Evolutionary conservation across 2,888 invertebrate genomes (phyloP).

Genomic region (Habroteleia sp.): DNA sequence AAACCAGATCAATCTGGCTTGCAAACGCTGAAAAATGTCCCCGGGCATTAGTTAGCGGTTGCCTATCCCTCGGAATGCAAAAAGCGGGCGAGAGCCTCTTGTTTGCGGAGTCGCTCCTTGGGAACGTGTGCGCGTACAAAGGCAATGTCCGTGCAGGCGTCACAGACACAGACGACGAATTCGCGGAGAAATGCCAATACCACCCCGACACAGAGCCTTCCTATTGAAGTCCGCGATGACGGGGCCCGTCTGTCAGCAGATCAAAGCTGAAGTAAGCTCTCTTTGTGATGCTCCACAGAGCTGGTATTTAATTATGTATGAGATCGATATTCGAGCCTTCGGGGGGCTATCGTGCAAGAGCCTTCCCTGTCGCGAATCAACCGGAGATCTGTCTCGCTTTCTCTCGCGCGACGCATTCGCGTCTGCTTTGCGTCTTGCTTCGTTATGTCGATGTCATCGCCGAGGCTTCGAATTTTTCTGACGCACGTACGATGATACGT

Average conservation of each 20-base stretch:
- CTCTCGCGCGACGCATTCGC: constrained; percentile 25
- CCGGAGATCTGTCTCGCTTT: constrained; percentile 25
- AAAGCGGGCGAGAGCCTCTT: constrained; percentile 38
- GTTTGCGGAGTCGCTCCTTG: constrained; percentile 41
- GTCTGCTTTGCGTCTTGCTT: constrained; percentile 52
- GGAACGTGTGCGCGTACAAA: constrained; percentile 28
- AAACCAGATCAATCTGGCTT: background rate
- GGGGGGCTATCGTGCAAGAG: constrained; percentile 66
- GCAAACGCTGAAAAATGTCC: constrained; percentile 40
- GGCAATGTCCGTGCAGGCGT: constrained; percentile 39
- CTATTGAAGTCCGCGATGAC: constrained; percentile 80
- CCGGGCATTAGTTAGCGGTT: constrained; percentile 51
- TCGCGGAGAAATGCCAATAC: constrained; percentile 69
- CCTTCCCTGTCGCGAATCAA: constrained; percentile 45
- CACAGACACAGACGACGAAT: constrained; percentile 51
- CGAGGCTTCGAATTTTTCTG: constrained; percentile 17
- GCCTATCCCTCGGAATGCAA: constrained; percentile 42
- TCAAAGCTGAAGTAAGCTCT: constrained; percentile 80
- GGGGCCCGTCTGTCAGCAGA: constrained; percentile 80
- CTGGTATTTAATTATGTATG: constrained; percentile 81
- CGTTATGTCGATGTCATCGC: constrained; percentile 41
- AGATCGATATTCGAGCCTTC: constrained; percentile 80
- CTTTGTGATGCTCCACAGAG: constrained; percentile 79
- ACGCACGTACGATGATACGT: constrained; percentile 1
- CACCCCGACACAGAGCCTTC: constrained; percentile 67